These are phyloP conservation scores for Aspidiotus destructor DNA, from an alignment of 2,888 invertebrate species.

Conservation along the genomic window DNA sequence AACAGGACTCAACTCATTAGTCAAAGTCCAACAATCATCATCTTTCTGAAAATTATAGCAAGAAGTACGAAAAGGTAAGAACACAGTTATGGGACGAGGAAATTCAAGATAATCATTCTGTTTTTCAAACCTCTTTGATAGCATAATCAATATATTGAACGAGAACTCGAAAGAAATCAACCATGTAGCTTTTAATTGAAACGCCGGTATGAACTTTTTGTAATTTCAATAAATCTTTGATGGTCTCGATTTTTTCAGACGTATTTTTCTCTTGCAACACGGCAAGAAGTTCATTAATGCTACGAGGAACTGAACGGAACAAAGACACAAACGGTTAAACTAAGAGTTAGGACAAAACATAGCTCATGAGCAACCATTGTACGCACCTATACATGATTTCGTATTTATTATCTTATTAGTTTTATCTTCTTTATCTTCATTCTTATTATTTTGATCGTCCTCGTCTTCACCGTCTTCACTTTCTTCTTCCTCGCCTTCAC, in stretches of 20 bases:
- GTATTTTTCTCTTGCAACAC: not conserved
- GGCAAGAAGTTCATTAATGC: not conserved
- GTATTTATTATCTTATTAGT: not conserved
- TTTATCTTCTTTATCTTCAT: conserved; percentile 40
- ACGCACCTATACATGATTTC: not conserved
- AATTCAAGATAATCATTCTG: conserved; percentile 18
- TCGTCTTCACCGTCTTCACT: conserved; percentile 38
- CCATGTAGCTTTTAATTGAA: conserved; percentile 16
- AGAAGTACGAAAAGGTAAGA: no score
- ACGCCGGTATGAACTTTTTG: conserved; percentile 18
- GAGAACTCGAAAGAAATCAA: conserved; percentile 13
- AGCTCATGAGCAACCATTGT: not conserved
- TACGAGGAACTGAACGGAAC: not conserved
- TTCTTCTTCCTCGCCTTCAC: conserved; percentile 38
- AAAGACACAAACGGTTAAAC: not conserved
- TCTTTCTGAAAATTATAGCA: no score
- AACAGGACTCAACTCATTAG: conserved; percentile 44
- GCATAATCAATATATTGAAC: conserved; percentile 16
- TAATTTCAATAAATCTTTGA: conserved; percentile 6
- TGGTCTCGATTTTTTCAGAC: not conserved
- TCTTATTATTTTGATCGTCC: conserved; percentile 36
- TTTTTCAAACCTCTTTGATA: not conserved
- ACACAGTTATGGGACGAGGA: no score
- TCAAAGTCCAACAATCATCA: conserved; percentile 38
- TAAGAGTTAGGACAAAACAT: not conserved